These are phyloP conservation scores for Lethrus apterus DNA, from an alignment of 1,140 invertebrate genomes.

Conservation along the genomic window DNA sequence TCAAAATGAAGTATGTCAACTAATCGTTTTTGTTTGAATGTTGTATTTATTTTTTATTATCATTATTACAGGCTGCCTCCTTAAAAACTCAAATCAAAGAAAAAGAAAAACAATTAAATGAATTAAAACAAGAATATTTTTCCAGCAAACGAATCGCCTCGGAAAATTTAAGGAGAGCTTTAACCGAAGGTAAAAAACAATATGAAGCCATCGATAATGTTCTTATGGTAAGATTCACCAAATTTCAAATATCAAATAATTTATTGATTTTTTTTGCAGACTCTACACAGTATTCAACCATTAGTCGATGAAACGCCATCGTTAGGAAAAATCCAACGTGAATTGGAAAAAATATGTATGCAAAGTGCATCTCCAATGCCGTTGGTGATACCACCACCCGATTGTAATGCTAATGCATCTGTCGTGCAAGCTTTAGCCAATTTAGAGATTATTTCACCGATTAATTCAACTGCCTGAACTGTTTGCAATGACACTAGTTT, in stretches of 20 bases:
- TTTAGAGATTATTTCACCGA: constrained; percentile 29
- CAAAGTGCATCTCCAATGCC: constrained; percentile 38
- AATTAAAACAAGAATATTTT: constrained; percentile 37
- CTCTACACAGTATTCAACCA: constrained; percentile 39
- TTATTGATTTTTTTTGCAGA: constrained; percentile 30
- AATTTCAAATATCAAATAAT: constrained; percentile 3
- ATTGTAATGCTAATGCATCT: constrained; percentile 42
- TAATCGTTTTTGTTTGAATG: not conserved
- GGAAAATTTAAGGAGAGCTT: constrained; percentile 41
- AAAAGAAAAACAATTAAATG: constrained; percentile 39
- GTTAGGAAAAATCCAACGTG: constrained; percentile 39
- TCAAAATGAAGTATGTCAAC: constrained; percentile 34
- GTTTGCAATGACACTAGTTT: not conserved
- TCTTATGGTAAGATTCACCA: constrained; percentile 40
- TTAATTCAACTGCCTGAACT: constrained; percentile 37
- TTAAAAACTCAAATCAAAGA: constrained; percentile 37
- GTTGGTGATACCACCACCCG: constrained; percentile 32
- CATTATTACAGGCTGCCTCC: constrained; percentile 29
- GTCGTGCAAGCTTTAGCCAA: constrained; percentile 31
- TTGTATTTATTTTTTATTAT: constrained; percentile 8
- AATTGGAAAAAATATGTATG: constrained; percentile 43
- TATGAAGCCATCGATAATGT: constrained; percentile 44
- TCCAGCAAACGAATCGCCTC: constrained; percentile 37
- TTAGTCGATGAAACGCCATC: constrained; percentile 41
- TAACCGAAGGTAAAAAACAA: constrained; percentile 41